phyloP scores from a whole-genome alignment of 2,113 vertebrate genomes.

The Abramis brama region DNA sequence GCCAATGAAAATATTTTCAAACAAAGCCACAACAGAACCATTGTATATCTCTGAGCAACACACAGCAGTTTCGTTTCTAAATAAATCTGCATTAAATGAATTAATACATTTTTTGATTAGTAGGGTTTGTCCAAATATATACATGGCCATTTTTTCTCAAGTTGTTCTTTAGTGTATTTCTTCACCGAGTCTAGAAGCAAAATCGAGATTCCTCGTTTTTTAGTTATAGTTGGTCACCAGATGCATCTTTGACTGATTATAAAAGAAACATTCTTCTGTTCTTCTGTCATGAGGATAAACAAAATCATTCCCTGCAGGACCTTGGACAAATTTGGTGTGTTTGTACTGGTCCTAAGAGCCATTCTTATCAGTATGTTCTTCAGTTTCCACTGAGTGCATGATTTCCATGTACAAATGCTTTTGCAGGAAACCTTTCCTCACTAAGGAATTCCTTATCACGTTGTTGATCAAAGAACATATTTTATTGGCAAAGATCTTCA shows the following conservation, averaged over 20 bases:
- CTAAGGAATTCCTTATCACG: neutral
- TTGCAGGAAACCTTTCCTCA: neutral
- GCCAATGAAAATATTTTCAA: too few relatives aligned
- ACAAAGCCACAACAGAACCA: too few relatives aligned
- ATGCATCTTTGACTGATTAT: neutral
- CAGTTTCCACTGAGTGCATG: neutral
- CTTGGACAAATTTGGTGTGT: neutral
- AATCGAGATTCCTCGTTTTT: neutral
- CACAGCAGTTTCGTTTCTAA: too few relatives aligned
- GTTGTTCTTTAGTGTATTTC: neutral
- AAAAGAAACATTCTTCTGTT: slow-evolving; percentile 1
- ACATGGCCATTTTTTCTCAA: neutral
- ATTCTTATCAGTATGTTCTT: neutral
- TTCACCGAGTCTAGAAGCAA: too few relatives aligned
- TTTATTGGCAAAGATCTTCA: slow-evolving; percentile 2
- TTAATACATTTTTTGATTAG: neutral
- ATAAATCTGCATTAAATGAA: too few relatives aligned
- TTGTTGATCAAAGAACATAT: neutral
- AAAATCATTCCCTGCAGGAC: neutral
- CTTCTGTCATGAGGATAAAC: neutral
- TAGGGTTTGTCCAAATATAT: neutral
- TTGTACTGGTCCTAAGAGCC: neutral
- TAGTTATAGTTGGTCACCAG: neutral
- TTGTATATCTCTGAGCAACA: too few relatives aligned
- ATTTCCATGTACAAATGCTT: neutral